Percentiles rank a stretch among this genome's conserved stretches.
phyloP scores from a whole-genome alignment of 2,797 vertebrate genomes.

The Rhinophrynus dorsalis region DNA sequence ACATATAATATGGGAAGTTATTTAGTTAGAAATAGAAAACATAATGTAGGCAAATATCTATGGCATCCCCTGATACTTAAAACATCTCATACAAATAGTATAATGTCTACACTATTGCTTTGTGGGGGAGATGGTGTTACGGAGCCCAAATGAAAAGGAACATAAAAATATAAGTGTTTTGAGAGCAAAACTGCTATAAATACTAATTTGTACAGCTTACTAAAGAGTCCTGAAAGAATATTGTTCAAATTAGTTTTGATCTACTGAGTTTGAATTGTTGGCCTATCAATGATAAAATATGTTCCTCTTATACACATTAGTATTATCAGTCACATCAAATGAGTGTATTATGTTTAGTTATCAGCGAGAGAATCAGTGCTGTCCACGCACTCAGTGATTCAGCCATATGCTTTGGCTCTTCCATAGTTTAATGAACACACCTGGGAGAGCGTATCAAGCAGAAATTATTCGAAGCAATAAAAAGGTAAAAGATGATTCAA shows the following conservation, averaged over 20 bases:
- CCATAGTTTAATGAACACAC: slow-evolving; percentile 45
- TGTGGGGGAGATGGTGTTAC: too few species aligned
- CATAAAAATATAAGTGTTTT: too few species aligned
- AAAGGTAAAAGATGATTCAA: slow-evolving; percentile 51
- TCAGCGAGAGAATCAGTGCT: slow-evolving; percentile 17
- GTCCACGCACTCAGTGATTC: slow-evolving; percentile 15
- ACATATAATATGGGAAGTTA: too few species aligned
- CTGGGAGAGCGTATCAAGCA: slow-evolving; percentile 42
- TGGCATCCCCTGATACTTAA: too few species aligned
- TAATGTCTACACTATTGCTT: too few species aligned
- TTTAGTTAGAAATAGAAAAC: too few species aligned
- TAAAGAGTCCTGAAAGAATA: background rate
- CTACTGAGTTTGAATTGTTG: background rate
- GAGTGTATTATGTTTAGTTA: slow-evolving; percentile 10
- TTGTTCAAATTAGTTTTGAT: background rate
- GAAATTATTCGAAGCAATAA: slow-evolving; percentile 48
- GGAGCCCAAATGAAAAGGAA: too few species aligned
- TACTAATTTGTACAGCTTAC: background rate
- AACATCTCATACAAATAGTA: too few species aligned
- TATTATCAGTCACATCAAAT: slow-evolving; percentile 35
- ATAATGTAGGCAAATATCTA: too few species aligned
- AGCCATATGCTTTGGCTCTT: slow-evolving; percentile 40
- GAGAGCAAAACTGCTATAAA: background rate
- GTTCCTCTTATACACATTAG: background rate
- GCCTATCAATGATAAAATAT: slow-evolving; percentile 1